Base-by-base conservation (phyloP, 2,888 invertebrate species). In the Noctua comes region DNA sequence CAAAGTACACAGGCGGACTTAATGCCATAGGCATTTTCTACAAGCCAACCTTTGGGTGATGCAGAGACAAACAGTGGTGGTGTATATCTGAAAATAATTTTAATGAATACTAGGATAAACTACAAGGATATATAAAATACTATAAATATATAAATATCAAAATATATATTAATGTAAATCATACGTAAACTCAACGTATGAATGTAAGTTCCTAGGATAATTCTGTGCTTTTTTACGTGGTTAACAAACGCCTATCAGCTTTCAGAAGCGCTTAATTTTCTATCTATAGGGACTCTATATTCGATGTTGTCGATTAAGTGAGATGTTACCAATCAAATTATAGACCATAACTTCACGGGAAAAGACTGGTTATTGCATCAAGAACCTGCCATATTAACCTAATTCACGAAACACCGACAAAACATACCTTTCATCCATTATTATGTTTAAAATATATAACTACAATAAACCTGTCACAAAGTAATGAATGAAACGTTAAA, bases 401-500 rank as follows among this genome's bases (percentile, higher is more conserved):
- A 27, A 54, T 75, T 48, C 16, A 64, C 74, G 18, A 57, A n/a
- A 27, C 46, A 59, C 31, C 46, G 36, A 68, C 31, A 36, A 54
- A 80, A 31, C 71, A 31, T 43, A 59, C 5, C 40, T 36, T 40
- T 40, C 5, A 48, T 73, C 36, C 16, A 51, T 27, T 40, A 73
- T 27, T 11, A 36, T 36, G 31, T 64, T 64, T 36, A 36, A 64
- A 64, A 64, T 64, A 64, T 64, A 62, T 62, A 73, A 54, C 16
- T 64, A 73, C 40, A 59, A 13, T 36, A 59, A 68, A 71, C 51
- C 51, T 46, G 77, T 72, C 86, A 43, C 5, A 69, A 73, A 3
- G 7, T 68, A 73, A 84, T 79, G 59, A 87, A 87, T 80, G 65
- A 69, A 66, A 73, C 54, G 31, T 77, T 43, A 54, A 62, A 73